Evolutionary conservation across 1,140 invertebrate species (phyloP).

Genomic region (Caenorhabditis latens): DNA sequence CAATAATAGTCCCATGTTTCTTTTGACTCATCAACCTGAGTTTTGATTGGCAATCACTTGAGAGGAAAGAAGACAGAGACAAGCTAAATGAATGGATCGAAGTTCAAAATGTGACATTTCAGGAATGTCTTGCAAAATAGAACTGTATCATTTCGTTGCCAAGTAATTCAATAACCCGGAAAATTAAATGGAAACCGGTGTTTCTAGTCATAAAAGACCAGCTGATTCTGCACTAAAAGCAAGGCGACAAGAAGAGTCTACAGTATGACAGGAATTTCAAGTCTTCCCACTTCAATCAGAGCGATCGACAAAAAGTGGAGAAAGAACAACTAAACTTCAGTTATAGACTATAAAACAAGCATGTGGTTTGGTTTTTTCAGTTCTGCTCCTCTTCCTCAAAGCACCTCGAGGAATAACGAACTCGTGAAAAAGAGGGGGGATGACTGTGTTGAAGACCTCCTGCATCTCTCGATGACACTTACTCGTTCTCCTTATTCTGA

Average conservation of each 20-base stretch:
- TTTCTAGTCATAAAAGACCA: too few species aligned
- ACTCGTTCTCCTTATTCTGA: conserved; percentile 8
- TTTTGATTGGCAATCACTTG: conserved; percentile 48
- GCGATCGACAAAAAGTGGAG: background rate
- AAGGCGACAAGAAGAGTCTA: background rate
- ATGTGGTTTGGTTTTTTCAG: conserved; percentile 12
- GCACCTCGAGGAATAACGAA: background rate
- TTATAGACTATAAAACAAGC: conserved; percentile 14
- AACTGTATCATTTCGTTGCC: background rate
- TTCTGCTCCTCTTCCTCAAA: background rate
- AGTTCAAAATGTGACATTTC: conserved; percentile 37
- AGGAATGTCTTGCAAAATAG: background rate
- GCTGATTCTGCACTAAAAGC: too few species aligned
- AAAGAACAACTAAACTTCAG: conserved; percentile 9
- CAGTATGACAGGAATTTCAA: background rate
- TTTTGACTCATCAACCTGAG: conserved; percentile 47
- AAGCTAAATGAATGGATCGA: background rate
- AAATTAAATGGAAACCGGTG: background rate
- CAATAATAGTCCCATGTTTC: conserved; percentile 39
- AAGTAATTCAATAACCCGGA: background rate
- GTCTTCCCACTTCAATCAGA: background rate
- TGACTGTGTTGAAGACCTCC: background rate
- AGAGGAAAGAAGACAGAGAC: background rate
- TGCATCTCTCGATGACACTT: too few species aligned
- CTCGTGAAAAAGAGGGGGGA: background rate